Conservation (phyloP, 2,888 invertebrate genomes). For the Callimorpha dominula region DNA sequence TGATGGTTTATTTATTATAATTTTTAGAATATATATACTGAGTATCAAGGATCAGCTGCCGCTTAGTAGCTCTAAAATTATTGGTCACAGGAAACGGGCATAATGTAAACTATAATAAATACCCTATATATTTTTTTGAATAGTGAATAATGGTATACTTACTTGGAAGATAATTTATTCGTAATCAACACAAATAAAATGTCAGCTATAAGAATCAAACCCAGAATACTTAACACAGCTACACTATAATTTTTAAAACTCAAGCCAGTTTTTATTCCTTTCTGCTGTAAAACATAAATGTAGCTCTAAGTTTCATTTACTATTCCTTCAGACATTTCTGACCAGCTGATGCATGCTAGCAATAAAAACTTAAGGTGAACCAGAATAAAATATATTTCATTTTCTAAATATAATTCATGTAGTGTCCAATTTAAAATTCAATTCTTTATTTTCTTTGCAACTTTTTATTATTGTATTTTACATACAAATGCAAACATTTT, state of each 20-base stretch:
- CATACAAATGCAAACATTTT: no score
- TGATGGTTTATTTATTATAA: not conserved
- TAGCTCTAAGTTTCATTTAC: not conserved
- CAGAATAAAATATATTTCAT: not conserved
- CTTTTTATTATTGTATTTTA: no score
- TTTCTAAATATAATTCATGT: not conserved
- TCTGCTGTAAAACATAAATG: not conserved
- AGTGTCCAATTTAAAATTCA: conserved; percentile 21
- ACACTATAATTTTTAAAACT: not conserved
- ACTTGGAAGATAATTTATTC: not conserved
- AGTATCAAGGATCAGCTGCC: not conserved
- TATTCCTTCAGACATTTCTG: not conserved
- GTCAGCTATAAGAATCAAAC: no score
- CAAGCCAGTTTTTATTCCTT: not conserved
- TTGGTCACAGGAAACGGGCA: no score
- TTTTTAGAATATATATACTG: not conserved
- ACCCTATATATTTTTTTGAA: no score
- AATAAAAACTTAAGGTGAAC: not conserved
- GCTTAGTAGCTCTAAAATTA: no score
- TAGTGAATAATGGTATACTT: not conserved
- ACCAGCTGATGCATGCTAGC: not conserved
- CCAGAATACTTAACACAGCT: no score
- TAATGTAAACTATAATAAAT: no score
- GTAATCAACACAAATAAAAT: no score
- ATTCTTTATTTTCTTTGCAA: not conserved